phyloP scores from a whole-genome alignment of 2,113 vertebrate genomes.

The Propithecus coquereli region DNA sequence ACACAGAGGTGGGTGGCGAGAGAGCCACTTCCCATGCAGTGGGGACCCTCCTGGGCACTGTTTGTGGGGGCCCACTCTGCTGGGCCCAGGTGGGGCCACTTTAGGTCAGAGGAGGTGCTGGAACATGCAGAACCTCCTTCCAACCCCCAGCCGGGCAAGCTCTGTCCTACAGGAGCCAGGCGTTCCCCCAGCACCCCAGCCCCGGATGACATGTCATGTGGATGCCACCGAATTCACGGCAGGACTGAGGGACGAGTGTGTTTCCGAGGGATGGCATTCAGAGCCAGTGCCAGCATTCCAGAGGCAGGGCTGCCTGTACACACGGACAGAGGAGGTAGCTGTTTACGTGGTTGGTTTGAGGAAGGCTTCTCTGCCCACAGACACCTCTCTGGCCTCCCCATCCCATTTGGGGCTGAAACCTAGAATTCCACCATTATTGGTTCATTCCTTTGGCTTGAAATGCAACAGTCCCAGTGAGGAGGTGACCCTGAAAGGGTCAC shows the following conservation, averaged over 20 bases:
- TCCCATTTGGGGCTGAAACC: neutral
- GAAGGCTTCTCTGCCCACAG: neutral
- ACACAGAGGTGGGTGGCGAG: neutral
- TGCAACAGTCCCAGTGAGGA: neutral
- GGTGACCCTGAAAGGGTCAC: neutral
- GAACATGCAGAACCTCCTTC: accelerated
- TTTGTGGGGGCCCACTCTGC: neutral
- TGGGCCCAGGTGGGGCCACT: neutral
- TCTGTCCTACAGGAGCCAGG: neutral
- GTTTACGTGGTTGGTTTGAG: neutral
- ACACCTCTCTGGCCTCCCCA: neutral
- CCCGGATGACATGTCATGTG: neutral
- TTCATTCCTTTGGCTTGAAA: neutral
- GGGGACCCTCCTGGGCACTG: neutral
- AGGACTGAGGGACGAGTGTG: neutral
- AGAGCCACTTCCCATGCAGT: accelerated
- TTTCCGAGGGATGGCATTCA: neutral
- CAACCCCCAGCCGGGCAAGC: accelerated
- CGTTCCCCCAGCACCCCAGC: neutral
- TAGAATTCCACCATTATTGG: neutral
- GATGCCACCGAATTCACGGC: neutral
- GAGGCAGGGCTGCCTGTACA: neutral
- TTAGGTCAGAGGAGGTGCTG: neutral
- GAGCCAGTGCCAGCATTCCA: neutral
- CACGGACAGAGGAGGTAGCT: neutral